Conservation (phyloP, 2,888 invertebrate species). For the Entomobrya proxima region DNA sequence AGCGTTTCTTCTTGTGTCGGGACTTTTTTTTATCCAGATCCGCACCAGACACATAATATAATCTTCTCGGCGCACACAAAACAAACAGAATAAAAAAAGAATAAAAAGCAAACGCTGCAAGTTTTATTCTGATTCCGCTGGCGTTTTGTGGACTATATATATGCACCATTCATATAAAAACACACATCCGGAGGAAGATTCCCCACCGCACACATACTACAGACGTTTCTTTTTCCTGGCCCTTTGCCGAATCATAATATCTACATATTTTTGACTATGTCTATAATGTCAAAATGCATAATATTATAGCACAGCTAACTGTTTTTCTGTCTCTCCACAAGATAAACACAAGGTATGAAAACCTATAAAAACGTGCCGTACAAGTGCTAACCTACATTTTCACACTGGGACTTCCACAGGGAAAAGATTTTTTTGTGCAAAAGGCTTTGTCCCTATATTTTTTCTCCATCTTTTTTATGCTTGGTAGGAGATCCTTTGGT, state of each 20-base stretch:
- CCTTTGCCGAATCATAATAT: background rate
- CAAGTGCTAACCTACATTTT: too few relatives aligned
- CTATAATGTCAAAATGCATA: too few relatives aligned
- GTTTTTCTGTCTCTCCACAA: too few relatives aligned
- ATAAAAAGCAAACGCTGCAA: slow-evolving; percentile 24
- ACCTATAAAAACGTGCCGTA: too few relatives aligned
- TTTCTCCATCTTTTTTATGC: background rate
- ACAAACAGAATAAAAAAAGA: slow-evolving; percentile 1
- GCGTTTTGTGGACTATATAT: background rate
- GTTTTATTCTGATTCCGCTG: background rate
- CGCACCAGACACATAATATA: background rate
- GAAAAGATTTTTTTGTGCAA: background rate
- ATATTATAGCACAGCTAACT: too few relatives aligned
- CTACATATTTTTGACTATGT: too few relatives aligned
- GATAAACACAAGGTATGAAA: too few relatives aligned
- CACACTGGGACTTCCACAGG: background rate
- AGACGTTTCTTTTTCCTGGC: background rate
- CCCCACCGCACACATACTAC: background rate
- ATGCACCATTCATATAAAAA: too few relatives aligned
- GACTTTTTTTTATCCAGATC: background rate
- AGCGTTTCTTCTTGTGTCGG: too few relatives aligned
- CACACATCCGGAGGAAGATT: too few relatives aligned
- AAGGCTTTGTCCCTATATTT: background rate
- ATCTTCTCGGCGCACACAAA: background rate
- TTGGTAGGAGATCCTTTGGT: background rate